A percentile compares a stretch with the other conserved stretches of the same genome.
phyloP scores from a whole-genome alignment of 2,888 invertebrate genomes.

The Trichacis sp. region DNA sequence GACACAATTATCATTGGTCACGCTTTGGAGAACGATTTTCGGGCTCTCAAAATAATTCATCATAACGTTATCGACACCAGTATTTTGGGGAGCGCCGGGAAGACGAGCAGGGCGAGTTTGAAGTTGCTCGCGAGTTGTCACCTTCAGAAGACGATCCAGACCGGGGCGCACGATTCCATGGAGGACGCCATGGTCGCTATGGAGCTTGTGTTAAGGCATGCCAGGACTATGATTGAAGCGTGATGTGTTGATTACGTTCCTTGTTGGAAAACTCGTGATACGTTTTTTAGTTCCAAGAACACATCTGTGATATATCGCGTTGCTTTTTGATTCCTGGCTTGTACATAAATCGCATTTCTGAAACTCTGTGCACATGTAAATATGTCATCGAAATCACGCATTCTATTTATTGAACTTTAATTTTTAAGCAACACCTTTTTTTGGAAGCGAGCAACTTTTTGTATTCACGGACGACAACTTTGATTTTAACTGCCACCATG shows the following conservation, averaged over 20 bases:
- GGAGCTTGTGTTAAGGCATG: slow-evolving; percentile 80
- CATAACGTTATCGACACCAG: slow-evolving; percentile 90
- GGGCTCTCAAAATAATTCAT: slow-evolving; percentile 87
- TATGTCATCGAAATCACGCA: background rate
- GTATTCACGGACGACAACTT: no score
- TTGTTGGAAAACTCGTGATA: background rate
- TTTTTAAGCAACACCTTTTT: background rate
- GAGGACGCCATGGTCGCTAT: slow-evolving; percentile 94
- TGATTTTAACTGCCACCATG: no score
- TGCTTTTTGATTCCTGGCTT: no score
- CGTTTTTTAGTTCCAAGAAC: slow-evolving; percentile 57
- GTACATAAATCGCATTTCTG: background rate
- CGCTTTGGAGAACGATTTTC: slow-evolving; percentile 92
- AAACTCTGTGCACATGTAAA: background rate
- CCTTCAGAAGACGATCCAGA: slow-evolving; percentile 87
- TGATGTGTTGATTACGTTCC: background rate
- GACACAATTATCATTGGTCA: slow-evolving; percentile 95
- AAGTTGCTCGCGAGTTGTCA: slow-evolving; percentile 80
- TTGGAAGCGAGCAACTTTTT: no score
- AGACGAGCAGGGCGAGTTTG: slow-evolving; percentile 87
- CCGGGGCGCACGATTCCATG: slow-evolving; percentile 84
- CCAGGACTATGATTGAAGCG: background rate
- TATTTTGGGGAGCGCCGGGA: slow-evolving; percentile 84
- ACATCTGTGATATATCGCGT: slow-evolving; percentile 62
- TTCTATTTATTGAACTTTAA: background rate